Base-by-base conservation (phyloP, 2,888 invertebrate genomes). In the Drosophila bunnanda region DNA sequence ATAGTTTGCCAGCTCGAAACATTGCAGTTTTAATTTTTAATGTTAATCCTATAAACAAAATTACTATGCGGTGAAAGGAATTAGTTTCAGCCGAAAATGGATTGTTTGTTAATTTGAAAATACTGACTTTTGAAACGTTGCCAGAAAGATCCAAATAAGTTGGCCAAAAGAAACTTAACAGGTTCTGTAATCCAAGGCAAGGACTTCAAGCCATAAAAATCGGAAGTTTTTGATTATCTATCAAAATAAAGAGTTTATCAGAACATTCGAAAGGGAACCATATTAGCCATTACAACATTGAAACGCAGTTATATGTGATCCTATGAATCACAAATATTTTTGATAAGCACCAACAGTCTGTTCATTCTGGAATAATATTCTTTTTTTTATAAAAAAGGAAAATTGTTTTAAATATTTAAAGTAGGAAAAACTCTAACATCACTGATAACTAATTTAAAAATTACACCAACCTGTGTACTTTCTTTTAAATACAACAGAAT, bases 21-120 rank as follows among this genome's bases (percentile, higher is more conserved):
- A 71, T 71, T 71, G 72, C 70, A n/a, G 53, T n/a, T 68, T 30
- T 5, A 8, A 43, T 67, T 50, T 68, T 67, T 25, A 56, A 43
- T 15, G 36, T 30, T 22, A 36, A 20, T 32, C 15, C 43, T 38
- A 36, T 7, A 4, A 15, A 17, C 15, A 67, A 54, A 41, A 67
- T 28, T 48, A 9, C 15, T 20, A 15, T 34, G 5, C 17, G 4
- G 28, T 48, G 12, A 22, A 32, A 15, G 17, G 34, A 39, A 39
- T 34, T 20, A 25, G 4, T 8, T 44, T 15, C 48, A 30, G 55
- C 68, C 46, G 25, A 68, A 50, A 68, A 67, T 22, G 20, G 15
- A 9, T 20, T 20, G 4, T 2, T 20, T 34, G 15, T 22, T n/a
- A n/a, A n/a, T 34, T 15, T 20, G 4, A 15, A 50, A 22, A 10